Conservation (phyloP, 2,797 vertebrate genomes). For the Sciurus carolinensis region DNA sequence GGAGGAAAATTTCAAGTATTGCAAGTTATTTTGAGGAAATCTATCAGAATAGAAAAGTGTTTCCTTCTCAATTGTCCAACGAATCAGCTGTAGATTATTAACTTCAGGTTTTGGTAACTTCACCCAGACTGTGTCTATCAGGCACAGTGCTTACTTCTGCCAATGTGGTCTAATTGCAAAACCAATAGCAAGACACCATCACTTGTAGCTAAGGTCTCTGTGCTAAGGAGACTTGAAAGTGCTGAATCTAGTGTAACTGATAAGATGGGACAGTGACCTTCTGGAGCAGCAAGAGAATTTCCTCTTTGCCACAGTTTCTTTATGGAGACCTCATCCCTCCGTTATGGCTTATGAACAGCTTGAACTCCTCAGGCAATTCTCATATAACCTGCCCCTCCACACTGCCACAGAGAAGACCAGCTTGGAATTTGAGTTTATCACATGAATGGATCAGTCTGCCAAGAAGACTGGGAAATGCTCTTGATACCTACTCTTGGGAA, state of each 20-base stretch:
- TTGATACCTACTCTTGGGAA: neutral
- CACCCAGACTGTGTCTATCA: neutral
- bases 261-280: slow-evolving; percentile 43
- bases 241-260: neutral
- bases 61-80: slow-evolving; percentile 6
- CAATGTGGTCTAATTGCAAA: slow-evolving; percentile 19
- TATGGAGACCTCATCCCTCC: slow-evolving; percentile 1
- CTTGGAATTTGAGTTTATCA: slow-evolving; percentile 56
- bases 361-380: slow-evolving; percentile 62
- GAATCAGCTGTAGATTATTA: slow-evolving; percentile 20
- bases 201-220: neutral
- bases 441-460: neutral
- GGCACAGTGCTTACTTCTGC: neutral
- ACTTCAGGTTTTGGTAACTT: neutral
- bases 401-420: slow-evolving; percentile 32
- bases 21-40: neutral
- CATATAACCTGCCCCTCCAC: slow-evolving; percentile 17
- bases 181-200: neutral
- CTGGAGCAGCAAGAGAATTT: slow-evolving; percentile 46
- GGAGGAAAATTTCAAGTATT: neutral
- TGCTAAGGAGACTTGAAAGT: neutral
- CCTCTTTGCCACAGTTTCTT: slow-evolving; percentile 11
- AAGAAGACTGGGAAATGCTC: neutral
- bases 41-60: slow-evolving; percentile 21
- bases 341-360: slow-evolving; percentile 68